Percentiles rank a stretch among this genome's conserved stretches.
Evolutionary conservation across 2,888 invertebrate genomes (phyloP).

Genomic region (Tigriopus californicus): DNA sequence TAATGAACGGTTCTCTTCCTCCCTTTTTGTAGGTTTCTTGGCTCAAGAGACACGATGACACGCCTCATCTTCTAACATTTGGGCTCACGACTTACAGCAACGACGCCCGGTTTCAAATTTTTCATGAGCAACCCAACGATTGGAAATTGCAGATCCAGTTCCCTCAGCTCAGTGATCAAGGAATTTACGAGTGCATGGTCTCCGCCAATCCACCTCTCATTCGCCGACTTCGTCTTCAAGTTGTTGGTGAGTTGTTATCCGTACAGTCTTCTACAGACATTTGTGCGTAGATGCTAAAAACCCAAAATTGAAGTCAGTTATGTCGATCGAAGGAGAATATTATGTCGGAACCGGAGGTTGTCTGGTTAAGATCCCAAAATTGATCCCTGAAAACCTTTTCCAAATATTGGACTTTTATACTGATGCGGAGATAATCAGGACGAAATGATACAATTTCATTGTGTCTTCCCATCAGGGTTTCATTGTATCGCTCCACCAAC

Average conservation of each 20-base stretch:
- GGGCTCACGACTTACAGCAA: constrained; percentile 34
- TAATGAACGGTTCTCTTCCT: neutral
- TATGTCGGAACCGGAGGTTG: no score
- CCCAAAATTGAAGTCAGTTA: no score
- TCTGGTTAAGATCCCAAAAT: no score
- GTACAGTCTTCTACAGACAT: no score
- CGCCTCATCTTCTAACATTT: constrained; percentile 44
- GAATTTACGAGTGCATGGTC: constrained; percentile 56
- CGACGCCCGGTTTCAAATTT: constrained; percentile 44
- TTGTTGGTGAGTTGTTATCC: constrained; percentile 21
- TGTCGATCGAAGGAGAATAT: no score
- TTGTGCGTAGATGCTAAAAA: no score
- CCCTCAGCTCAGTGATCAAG: constrained; percentile 51
- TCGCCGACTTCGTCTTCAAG: constrained; percentile 25
- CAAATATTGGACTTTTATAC: no score
- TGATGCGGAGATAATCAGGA: no score
- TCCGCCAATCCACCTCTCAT: constrained; percentile 53
- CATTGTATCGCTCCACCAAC: no score
- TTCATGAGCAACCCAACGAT: constrained; percentile 49
- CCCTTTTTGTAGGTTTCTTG: constrained; percentile 37
- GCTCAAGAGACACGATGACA: constrained; percentile 43
- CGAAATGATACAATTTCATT: no score
- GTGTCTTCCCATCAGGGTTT: no score
- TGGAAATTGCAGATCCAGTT: constrained; percentile 54
- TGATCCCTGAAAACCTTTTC: no score